Percentiles rank a stretch among this genome's conserved stretches.
Conservation (phyloP, 2,113 vertebrate genomes). For the Salvelinus namaycush region DNA sequence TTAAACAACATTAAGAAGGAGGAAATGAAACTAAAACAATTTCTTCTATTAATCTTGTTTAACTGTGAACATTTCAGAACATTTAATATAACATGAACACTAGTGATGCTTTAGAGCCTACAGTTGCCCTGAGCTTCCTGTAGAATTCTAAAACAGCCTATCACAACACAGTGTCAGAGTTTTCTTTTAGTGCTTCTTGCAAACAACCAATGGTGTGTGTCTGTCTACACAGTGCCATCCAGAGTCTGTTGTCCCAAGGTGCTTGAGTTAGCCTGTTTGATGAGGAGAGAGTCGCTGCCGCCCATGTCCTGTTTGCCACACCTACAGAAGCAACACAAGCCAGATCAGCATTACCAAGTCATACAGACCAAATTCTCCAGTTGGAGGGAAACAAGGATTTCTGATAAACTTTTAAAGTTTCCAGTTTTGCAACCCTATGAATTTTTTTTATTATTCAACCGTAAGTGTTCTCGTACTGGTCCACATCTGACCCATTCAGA, state of each 20-base stretch:
- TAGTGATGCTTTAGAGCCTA: constrained; percentile 74
- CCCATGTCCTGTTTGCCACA: constrained; percentile 87
- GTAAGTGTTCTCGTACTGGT: too few relatives aligned
- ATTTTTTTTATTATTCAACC: too few relatives aligned
- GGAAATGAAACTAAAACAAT: constrained; percentile 3
- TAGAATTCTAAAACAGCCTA: constrained; percentile 72
- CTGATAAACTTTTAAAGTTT: too few relatives aligned
- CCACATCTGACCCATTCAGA: not conserved
- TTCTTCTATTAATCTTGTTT: constrained; percentile 68
- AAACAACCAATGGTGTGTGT: constrained; percentile 66
- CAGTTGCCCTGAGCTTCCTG: constrained; percentile 64
- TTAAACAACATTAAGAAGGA: constrained; percentile 70
- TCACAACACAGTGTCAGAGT: constrained; percentile 84
- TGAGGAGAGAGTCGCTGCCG: constrained; percentile 71
- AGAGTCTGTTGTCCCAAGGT: constrained; percentile 90
- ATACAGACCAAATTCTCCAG: not conserved
- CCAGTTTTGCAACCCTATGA: too few relatives aligned
- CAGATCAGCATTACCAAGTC: not conserved
- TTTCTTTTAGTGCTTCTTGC: constrained; percentile 88
- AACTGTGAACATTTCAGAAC: constrained; percentile 76
- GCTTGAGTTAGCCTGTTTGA: constrained; percentile 87
- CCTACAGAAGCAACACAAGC: constrained; percentile 58
- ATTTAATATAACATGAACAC: constrained; percentile 71
- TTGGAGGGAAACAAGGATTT: too few relatives aligned
- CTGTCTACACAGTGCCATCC: constrained; percentile 85